These are phyloP conservation scores for Orussus abietinus DNA, from an alignment of 1,140 invertebrate genomes.

Conservation along the genomic window DNA sequence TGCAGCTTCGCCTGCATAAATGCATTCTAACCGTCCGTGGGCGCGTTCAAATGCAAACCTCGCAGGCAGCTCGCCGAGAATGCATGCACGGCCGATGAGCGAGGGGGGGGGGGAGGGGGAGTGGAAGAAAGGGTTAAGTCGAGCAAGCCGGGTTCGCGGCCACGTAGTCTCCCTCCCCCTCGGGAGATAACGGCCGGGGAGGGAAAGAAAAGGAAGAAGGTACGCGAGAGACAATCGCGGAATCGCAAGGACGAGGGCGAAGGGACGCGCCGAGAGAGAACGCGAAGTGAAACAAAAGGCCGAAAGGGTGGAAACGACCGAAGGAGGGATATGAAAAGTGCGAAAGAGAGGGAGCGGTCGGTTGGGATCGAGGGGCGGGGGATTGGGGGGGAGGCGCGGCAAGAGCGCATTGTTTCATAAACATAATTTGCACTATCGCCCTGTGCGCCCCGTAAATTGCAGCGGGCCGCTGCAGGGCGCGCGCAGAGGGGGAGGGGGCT, in stretches of 20 bases:
- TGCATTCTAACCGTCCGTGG: conserved; percentile 33
- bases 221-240: conserved; percentile 1
- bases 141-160: neutral
- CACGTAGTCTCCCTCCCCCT: too few relatives aligned
- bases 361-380: neutral
- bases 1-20: conserved; percentile 40
- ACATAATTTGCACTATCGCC: conserved; percentile 47
- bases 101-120: neutral
- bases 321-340: conserved; percentile 11
- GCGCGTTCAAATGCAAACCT: conserved; percentile 15
- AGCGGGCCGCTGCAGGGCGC: conserved; percentile 14
- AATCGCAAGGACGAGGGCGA: conserved; percentile 5
- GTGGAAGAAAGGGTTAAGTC: conserved; percentile 2
- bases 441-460: conserved; percentile 35
- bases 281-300: neutral
- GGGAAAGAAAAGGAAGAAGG: conserved; percentile 17
- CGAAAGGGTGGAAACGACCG: conserved; percentile 5
- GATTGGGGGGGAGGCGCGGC: conserved; percentile 14
- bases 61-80: conserved; percentile 2
- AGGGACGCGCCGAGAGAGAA: conserved; percentile 12
- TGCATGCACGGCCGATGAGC: neutral
- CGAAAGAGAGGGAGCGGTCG: conserved; percentile 7
- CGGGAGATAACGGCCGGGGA: conserved; percentile 6
- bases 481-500: conserved; percentile 9
- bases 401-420: conserved; percentile 42